Evolutionary conservation across 2,888 invertebrate species (phyloP).

Genomic region (Andrena minutula): DNA sequence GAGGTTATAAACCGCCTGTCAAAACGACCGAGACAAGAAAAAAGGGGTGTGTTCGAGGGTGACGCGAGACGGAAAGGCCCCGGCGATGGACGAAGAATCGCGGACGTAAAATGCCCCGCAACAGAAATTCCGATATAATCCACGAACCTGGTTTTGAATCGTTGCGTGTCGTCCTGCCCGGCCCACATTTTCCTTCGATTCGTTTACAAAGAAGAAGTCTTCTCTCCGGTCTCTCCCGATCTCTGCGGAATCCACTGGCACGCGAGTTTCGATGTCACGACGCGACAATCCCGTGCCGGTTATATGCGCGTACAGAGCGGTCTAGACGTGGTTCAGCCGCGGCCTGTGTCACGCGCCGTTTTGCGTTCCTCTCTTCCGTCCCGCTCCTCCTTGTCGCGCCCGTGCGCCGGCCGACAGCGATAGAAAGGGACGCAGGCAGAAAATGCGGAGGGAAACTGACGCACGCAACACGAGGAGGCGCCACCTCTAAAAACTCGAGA

Average conservation of each 20-base stretch:
- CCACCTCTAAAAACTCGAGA: constrained; percentile 69
- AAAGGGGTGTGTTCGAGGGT: neutral
- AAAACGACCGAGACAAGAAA: constrained; percentile 49
- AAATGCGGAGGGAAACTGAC: constrained; percentile 43
- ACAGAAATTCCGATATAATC: constrained; percentile 2
- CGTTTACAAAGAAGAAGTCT: constrained; percentile 19
- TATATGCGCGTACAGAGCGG: constrained; percentile 43
- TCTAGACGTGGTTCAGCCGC: constrained; percentile 63
- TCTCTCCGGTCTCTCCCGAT: constrained; percentile 9
- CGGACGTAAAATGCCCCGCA: constrained; percentile 7
- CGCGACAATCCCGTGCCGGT: constrained; percentile 58
- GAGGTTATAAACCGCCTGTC: constrained; percentile 56
- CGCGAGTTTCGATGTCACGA: constrained; percentile 35
- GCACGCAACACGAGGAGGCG: constrained; percentile 63
- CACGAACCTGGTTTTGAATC: constrained; percentile 81
- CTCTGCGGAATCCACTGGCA: constrained; percentile 8
- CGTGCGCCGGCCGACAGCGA: constrained; percentile 2
- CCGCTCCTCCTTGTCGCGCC: constrained; percentile 36
- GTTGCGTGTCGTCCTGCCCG: constrained; percentile 81
- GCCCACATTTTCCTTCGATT: constrained; percentile 78
- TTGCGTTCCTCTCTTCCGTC: constrained; percentile 45
- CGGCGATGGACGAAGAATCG: neutral
- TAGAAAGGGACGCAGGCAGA: constrained; percentile 17
- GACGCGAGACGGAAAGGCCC: neutral
- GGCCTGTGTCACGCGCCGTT: constrained; percentile 62